Evolutionary conservation across 2,113 vertebrate genomes (phyloP).

Genomic region (Oncorhynchus keta): DNA sequence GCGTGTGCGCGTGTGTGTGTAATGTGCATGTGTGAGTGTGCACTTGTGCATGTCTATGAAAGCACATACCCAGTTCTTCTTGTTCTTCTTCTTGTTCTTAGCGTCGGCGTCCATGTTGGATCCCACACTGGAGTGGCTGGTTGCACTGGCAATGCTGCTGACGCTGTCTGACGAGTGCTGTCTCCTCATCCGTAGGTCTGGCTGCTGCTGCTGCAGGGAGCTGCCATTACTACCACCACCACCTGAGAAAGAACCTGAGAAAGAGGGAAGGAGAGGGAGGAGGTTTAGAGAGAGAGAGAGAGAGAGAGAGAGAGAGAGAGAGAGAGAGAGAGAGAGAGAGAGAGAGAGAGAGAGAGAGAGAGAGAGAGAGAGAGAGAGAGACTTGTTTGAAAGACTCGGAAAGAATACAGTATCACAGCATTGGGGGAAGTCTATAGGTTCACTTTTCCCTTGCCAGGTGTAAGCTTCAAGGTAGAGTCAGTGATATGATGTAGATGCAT

Average conservation of each 20-base stretch:
- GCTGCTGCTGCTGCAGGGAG: constrained; percentile 73
- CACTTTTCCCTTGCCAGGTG: no score
- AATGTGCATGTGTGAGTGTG: neutral
- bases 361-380: neutral
- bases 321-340: neutral
- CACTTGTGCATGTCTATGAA: no score
- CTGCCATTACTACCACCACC: constrained; percentile 63
- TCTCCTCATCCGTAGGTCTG: constrained; percentile 90
- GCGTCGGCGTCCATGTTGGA: constrained; percentile 92
- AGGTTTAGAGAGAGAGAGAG: neutral
- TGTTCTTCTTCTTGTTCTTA: constrained; percentile 91
- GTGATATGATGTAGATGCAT: no score
- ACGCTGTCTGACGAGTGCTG: constrained; percentile 98
- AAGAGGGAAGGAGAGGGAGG: neutral
- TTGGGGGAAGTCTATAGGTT: neutral
- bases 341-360: neutral
- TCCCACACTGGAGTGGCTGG: constrained; percentile 96
- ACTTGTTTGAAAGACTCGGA: no score
- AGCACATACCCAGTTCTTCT: constrained; percentile 93
- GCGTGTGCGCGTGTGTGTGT: neutral
- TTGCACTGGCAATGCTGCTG: constrained; percentile 94
- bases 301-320: fast-evolving
- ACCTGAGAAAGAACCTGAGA: constrained; percentile 25
- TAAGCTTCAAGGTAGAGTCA: no score
- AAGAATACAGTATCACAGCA: no score